Evolutionary conservation across 2,113 vertebrate genomes (phyloP).

Genomic region (Atlantisia rogersi): DNA sequence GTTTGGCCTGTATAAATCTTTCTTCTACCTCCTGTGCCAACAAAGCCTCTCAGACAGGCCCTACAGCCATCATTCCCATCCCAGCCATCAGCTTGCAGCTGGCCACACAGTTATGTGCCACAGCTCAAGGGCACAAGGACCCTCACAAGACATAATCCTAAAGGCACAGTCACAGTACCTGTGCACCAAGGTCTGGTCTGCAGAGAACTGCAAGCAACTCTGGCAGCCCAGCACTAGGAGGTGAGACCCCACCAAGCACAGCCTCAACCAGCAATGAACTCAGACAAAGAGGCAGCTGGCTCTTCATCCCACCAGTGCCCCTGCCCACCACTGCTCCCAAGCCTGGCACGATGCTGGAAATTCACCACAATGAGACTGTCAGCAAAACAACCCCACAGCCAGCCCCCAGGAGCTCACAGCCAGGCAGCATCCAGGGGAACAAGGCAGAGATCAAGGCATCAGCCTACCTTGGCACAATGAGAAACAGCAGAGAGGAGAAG

Average conservation of each 20-base stretch:
- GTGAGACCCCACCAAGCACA: not conserved
- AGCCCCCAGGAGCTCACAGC: not conserved
- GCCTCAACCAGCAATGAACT: not conserved
- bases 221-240: not conserved
- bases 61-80: not conserved
- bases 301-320: not conserved
- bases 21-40: not conserved
- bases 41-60: not conserved
- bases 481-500: not conserved
- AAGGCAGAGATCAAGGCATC: not conserved
- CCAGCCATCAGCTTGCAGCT: not conserved
- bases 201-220: not conserved
- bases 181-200: not conserved
- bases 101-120: not conserved
- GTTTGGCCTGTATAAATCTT: not conserved
- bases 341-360: fast-evolving
- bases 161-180: not conserved
- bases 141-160: not conserved
- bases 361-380: not conserved
- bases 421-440: not conserved
- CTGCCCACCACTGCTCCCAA: not conserved
- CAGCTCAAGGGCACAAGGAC: not conserved
- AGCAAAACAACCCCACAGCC: not conserved
- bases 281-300: not conserved
- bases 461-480: not conserved